Percentiles rank a stretch among this genome's conserved stretches.
Conservation (phyloP, 2,797 vertebrate species). For the Mormyrops boulengeri region DNA sequence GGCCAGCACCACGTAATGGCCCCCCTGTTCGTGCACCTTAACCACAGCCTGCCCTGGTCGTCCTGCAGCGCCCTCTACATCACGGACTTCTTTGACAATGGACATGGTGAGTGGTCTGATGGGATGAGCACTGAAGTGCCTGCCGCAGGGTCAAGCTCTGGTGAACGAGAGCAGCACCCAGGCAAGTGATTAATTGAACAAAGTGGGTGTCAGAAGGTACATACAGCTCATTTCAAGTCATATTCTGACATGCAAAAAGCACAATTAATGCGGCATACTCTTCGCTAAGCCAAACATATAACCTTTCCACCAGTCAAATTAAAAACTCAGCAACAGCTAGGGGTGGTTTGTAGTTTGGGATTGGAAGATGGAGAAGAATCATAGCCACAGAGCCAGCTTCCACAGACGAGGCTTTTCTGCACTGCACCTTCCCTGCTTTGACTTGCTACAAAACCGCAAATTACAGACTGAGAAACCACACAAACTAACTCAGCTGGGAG, state of each 20-base stretch:
- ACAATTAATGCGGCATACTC: not conserved
- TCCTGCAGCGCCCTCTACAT: slow-evolving; percentile 87
- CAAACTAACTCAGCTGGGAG: slow-evolving; percentile 44
- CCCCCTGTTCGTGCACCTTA: slow-evolving; percentile 76
- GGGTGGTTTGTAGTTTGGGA: slow-evolving; percentile 28
- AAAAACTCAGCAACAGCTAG: not conserved
- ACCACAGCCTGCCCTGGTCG: slow-evolving; percentile 86
- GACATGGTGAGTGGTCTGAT: slow-evolving; percentile 68
- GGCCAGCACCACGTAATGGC: slow-evolving; percentile 84
- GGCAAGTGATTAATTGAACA: not conserved
- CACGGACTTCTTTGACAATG: slow-evolving; percentile 90
- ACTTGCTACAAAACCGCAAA: slow-evolving; percentile 46
- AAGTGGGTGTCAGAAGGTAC: not conserved
- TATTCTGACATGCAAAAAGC: not conserved
- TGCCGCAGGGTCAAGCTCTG: not conserved
- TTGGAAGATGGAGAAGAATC: slow-evolving; percentile 24
- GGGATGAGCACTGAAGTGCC: not conserved
- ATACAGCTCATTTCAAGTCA: not conserved
- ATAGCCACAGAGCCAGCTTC: slow-evolving; percentile 30
- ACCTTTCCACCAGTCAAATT: slow-evolving; percentile 1
- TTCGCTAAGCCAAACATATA: not conserved
- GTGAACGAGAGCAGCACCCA: not conserved
- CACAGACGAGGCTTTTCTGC: slow-evolving; percentile 26
- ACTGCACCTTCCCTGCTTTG: slow-evolving; percentile 45
- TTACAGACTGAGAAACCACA: slow-evolving; percentile 45